phyloP scores from a whole-genome alignment of 2,797 vertebrate genomes.

The Podarcis siculus region DNA sequence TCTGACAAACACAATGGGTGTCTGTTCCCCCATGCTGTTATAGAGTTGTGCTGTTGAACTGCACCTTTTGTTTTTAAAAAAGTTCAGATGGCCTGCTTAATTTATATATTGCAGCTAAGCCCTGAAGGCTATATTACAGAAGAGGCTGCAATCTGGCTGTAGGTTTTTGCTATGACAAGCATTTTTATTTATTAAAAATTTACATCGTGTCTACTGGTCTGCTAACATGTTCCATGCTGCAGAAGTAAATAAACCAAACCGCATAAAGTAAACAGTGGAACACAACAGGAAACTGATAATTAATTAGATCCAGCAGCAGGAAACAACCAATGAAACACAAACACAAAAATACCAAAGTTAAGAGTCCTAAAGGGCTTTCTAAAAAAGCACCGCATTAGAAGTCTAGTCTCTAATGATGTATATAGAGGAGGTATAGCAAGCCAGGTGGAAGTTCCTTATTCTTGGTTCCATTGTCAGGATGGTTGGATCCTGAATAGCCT shows the following conservation, averaged over 20 bases:
- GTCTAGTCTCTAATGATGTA: neutral
- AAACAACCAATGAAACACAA: neutral
- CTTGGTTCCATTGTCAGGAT: neutral
- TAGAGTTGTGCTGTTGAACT: neutral
- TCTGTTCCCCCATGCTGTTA: no score
- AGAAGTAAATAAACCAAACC: conserved; percentile 23
- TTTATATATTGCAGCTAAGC: neutral
- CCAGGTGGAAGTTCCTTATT: neutral
- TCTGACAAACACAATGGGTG: no score
- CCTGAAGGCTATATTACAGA: neutral
- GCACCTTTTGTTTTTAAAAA: neutral
- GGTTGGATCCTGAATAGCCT: neutral
- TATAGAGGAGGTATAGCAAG: neutral
- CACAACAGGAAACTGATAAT: conserved; percentile 21
- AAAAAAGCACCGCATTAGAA: neutral
- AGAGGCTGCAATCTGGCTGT: neutral
- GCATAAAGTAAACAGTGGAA: conserved; percentile 9
- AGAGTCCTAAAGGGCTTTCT: neutral
- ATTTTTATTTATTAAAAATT: conserved; percentile 22
- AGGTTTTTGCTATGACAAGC: neutral
- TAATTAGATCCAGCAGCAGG: neutral
- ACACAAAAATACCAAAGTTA: neutral
- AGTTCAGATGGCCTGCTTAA: neutral
- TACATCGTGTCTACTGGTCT: neutral
- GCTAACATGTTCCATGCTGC: neutral